Conservation (phyloP, 2,888 invertebrate genomes). For the Hedychridium roseum region DNA sequence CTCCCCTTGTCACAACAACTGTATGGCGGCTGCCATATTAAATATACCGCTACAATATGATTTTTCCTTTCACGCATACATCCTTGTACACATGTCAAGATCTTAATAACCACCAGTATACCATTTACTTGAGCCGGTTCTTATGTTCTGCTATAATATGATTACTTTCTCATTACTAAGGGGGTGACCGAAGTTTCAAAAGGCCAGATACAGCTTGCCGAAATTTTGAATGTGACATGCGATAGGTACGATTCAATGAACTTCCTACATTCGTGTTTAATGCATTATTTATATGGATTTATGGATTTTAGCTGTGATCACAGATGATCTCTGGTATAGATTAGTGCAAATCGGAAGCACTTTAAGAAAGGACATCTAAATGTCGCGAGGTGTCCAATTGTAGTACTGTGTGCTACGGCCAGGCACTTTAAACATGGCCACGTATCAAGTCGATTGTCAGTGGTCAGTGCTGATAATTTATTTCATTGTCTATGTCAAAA, state of each 20-base stretch:
- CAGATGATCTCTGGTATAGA: constrained; percentile 59
- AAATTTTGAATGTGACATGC: constrained; percentile 47
- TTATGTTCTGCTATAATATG: too few species aligned
- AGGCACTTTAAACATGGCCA: constrained; percentile 62
- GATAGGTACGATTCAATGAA: constrained; percentile 43
- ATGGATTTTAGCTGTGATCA: constrained; percentile 37
- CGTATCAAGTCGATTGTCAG: constrained; percentile 66
- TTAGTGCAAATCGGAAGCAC: constrained; percentile 43
- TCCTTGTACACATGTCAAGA: too few species aligned
- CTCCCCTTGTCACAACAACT: too few species aligned
- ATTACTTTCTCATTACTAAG: constrained; percentile 31
- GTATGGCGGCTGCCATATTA: constrained; percentile 4
- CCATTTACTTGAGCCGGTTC: too few species aligned
- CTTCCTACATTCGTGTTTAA: background rate
- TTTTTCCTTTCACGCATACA: background rate
- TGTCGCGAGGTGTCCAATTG: constrained; percentile 53
- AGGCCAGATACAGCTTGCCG: constrained; percentile 44
- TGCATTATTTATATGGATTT: background rate
- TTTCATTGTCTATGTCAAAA: background rate
- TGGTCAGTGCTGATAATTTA: constrained; percentile 55
- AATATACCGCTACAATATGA: background rate
- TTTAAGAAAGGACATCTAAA: constrained; percentile 51
- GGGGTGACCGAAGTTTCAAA: constrained; percentile 50
- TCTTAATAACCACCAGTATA: too few species aligned
- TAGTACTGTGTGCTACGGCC: constrained; percentile 56